These are phyloP conservation scores for Eulemur macaco DNA, from an alignment of 2,113 vertebrate species.

Conservation along the genomic window DNA sequence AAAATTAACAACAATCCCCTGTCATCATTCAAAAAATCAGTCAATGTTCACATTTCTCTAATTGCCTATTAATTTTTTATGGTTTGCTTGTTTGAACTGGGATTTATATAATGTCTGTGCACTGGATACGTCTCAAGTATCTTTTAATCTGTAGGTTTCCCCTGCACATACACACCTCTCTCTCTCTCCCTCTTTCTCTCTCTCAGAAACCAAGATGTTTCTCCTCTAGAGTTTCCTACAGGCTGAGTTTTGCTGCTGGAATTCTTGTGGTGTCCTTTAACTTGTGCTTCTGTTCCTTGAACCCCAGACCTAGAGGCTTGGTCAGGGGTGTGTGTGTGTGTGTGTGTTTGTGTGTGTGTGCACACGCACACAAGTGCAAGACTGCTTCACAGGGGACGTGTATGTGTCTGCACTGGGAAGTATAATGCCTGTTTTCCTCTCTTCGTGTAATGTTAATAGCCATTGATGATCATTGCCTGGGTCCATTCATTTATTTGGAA, in stretches of 20 bases:
- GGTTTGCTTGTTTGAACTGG: not conserved
- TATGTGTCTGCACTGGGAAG: not conserved
- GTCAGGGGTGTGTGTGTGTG: not conserved
- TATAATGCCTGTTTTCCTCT: not conserved
- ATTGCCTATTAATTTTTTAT: not conserved
- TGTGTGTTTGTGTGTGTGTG: accelerated
- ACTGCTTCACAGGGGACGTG: not conserved
- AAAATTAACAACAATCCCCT: not conserved
- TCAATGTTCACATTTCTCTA: not conserved
- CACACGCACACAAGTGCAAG: no score
- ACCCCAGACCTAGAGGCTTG: not conserved
- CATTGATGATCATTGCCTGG: not conserved
- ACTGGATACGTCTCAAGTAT: not conserved
- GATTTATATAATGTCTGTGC: not conserved
- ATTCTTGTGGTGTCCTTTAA: not conserved
- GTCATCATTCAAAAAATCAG: not conserved
- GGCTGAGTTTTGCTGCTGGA: not conserved
- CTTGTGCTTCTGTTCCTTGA: not conserved
- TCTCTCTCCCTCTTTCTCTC: not conserved
- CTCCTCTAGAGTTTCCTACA: not conserved
- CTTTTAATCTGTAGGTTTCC: not conserved
- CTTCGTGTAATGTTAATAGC: not conserved
- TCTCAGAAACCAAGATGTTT: not conserved
- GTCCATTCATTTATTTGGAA: not conserved
- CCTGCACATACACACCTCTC: accelerated